Evolutionary conservation across 2,113 vertebrate genomes (phyloP), one percentile per base, ranked within the genome.

Genomic region (Sphaerodactylus townsendi): DNA sequence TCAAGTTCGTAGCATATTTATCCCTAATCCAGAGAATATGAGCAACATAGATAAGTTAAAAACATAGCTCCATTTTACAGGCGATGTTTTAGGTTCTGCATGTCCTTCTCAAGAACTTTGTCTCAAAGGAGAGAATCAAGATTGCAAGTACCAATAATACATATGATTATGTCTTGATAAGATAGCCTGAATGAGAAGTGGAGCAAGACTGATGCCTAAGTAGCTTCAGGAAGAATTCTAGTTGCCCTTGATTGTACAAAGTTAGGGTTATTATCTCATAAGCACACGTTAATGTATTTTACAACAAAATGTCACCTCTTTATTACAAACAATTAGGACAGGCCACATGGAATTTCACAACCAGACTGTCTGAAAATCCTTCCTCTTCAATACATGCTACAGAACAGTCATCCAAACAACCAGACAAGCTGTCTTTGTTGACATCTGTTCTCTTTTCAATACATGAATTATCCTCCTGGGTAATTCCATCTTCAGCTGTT

Each of bases 391-490:
- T 94, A 92, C 84, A 90, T 78, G 84, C 89, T 92, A 75, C 85
- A 74, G 90, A 94, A 92, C 91, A 89, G 79, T 88, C 92, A 93
- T 95, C 92, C 90, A 94, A 93, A 93, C 93, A 93, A 92, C 90
- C 71, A 95, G 92, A 91, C 91, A 94, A 93, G 89, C 94, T 94
- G 94, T 94, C 92, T 95, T 90, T 93, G 91, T 92, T 95, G 92
- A 93, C 92, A 93, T 93, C 93, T 94, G 92, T 88, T 95, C 91
- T 86, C 91, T 56, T 89, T 93, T 93, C 92, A 85, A 87, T 85
- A 91, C 85, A 90, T 86, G 89, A 92, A 90, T 92, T 92, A 92
- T 93, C 79, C 87, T 93, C 88, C 82, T 92, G 87, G 90, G 86
- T 93, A 92, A 90, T 90, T 85, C 86, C 77, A 35, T 90, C 92